Base-by-base conservation (phyloP, 2,888 invertebrate species). In the Polyommatus iphigenia region DNA sequence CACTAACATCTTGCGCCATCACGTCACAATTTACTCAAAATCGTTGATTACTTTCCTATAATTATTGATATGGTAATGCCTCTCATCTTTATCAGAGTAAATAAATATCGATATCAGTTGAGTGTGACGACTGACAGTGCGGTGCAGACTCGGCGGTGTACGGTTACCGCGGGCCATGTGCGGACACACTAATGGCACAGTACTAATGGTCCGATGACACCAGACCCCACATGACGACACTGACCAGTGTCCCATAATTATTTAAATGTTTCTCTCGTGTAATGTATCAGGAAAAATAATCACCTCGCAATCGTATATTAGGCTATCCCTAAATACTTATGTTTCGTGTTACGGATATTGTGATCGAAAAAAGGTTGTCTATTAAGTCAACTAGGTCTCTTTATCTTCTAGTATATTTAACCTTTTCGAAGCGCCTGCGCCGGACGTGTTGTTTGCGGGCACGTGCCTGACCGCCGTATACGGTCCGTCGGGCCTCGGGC, bases 401-500 rank as follows among this genome's bases (percentile, higher is more conserved):
- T 29, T 67, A 67, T 29, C 32, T 67, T 67, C 15, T 13, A 54
- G 67, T 15, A 67, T 13, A 5, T 15, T 32, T 67, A 15, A 67
- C 29, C 29, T 67, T 67, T 67, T 62, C 4, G 8, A 67, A 67
- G 67, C 73, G 72, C 36, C 36, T 72, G 73, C 78, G 81, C 80
- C 83, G 83, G 83, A 83, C 83, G 82, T 80, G 71, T 54, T 81
- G 82, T 84, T 83, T 83, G 84, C 82, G 86, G 92, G 91, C 92
- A 88, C 92, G 92, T 90, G 92, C 91, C 90, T 87, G 87, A 88
- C 89, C 90, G 86, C 91, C 91, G 87, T 91, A 88, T 89, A 90
- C 85, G 91, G 91, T 90, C 73, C 7, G 62, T 24, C 54, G 20
- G 75, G 54, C 54, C 50, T 20, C 20, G n/a, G 20, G 7, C 59